Percentiles rank a stretch among this genome's conserved stretches.
Evolutionary conservation across 2,113 vertebrate species (phyloP).

Genomic region (Thunnus maccoyii): DNA sequence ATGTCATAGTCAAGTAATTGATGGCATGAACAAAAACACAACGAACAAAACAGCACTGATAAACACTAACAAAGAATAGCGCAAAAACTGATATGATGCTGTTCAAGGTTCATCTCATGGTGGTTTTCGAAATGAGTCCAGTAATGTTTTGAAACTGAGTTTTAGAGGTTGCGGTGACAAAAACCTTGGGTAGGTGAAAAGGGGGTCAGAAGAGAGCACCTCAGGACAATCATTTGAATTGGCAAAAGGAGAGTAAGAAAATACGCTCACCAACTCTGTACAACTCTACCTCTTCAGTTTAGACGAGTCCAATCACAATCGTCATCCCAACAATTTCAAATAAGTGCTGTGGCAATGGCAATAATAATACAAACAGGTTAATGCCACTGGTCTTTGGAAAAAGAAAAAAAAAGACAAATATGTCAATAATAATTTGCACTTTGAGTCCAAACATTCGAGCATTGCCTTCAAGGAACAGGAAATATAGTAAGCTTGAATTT

Average conservation of each 20-base stretch:
- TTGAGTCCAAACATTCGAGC: slow-evolving; percentile 56
- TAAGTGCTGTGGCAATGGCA: slow-evolving; percentile 36
- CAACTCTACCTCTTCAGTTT: slow-evolving; percentile 37
- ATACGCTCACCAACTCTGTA: slow-evolving; percentile 48
- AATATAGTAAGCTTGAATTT: slow-evolving; percentile 47
- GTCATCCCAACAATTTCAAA: slow-evolving; percentile 34
- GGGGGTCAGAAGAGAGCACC: slow-evolving; percentile 41
- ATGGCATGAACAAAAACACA: slow-evolving; percentile 60
- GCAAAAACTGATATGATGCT: slow-evolving; percentile 25
- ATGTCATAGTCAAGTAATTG: slow-evolving; percentile 68
- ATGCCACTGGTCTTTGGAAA: slow-evolving; percentile 49
- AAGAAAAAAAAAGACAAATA: slow-evolving; percentile 45
- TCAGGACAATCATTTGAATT: slow-evolving; percentile 48
- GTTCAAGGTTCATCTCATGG: slow-evolving; percentile 36
- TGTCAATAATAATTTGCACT: slow-evolving; percentile 37
- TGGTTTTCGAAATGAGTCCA: slow-evolving; percentile 24
- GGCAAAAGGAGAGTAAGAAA: slow-evolving; percentile 56
- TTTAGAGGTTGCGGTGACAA: slow-evolving; percentile 21
- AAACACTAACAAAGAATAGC: slow-evolving; percentile 57
- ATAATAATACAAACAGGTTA: slow-evolving; percentile 46
- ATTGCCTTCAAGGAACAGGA: slow-evolving; percentile 47
- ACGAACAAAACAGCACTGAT: slow-evolving; percentile 58
- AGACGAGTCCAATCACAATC: slow-evolving; percentile 47
- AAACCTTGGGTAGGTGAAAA: not conserved
- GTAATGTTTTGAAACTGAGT: slow-evolving; percentile 18